Base-by-base conservation (phyloP, 1,140 invertebrate species). In the Pseudomyrmex gracilis region DNA sequence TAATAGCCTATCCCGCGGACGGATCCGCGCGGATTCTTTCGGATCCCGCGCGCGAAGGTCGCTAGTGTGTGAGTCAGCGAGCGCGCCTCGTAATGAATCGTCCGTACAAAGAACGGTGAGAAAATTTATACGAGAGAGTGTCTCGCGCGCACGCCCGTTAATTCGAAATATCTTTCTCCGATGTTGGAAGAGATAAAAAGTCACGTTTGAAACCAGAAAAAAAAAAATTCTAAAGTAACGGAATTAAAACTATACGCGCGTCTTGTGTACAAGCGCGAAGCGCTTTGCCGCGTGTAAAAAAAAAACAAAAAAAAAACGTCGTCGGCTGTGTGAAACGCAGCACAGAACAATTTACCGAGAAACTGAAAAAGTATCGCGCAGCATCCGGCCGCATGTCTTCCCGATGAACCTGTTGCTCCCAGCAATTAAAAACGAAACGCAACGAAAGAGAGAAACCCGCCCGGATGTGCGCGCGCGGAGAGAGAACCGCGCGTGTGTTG, bases 381-480 rank as follows among this genome's bases (percentile, higher is more conserved):
- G 34, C 43, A 74, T n/a, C n/a, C 51, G 15, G 24, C 43, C 47
- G 60, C 22, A 55, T 45, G 78, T 74, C 66, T 73, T 70, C 82
- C 71, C 82, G 86, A 87, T 68, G 73, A 87, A 87, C 88, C 88
- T 90, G 89, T 90, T 90, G 88, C 88, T 87, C 85, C 57, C 58
- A 61, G 80, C 83, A 90, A 89, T 89, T 89, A 90, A 84, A 88
- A 87, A 82, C 74, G 76, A 87, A 76, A 82, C 71, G 82, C 77
- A 82, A 73, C 51, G 43, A 24, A 34, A 12, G 43, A 24, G 17
- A 82, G 47, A 71, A 43, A 83, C 66, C 24, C 34, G 53, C 24
- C 34, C 85, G 73, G 20, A 68, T 22, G 83, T 47, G 64, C 60
- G 82, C 58, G 70, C n/a, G n/a, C n/a, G n/a, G n/a, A n/a, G n/a